Percentiles rank a stretch among this genome's conserved stretches.
Evolutionary conservation across 2,113 vertebrate species (phyloP).

Genomic region (Panurus biarmicus): DNA sequence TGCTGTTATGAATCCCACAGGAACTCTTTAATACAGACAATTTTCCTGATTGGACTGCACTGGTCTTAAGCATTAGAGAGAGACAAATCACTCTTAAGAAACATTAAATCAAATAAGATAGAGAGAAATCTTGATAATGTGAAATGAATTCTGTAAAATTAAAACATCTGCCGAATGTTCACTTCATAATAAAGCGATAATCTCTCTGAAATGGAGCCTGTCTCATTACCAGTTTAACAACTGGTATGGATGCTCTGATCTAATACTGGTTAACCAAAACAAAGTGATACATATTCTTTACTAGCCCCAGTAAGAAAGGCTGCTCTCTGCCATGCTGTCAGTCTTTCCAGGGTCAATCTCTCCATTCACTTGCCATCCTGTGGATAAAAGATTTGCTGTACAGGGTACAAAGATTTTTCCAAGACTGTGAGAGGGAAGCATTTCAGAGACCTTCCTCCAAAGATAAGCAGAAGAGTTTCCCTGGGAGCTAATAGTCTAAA

Average conservation of each 20-base stretch:
- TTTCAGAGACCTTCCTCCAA: neutral
- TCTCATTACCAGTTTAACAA: conserved; percentile 43
- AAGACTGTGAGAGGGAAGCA: neutral
- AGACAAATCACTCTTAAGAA: conserved; percentile 62
- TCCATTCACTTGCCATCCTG: neutral
- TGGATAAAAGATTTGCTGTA: neutral
- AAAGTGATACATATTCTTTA: neutral
- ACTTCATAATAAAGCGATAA: conserved; percentile 41
- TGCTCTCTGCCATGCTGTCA: neutral
- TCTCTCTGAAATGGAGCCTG: conserved; percentile 34
- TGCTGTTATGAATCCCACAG: conserved; percentile 47
- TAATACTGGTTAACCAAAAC: conserved; percentile 6
- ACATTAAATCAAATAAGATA: conserved; percentile 61
- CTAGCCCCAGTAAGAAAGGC: neutral
- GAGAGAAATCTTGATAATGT: conserved; percentile 61
- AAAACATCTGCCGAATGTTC: conserved; percentile 44
- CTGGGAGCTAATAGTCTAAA: neutral
- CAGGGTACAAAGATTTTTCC: neutral
- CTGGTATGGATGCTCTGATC: conserved; percentile 21
- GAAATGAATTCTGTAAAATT: conserved; percentile 58
- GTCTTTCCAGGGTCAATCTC: neutral
- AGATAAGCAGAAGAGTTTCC: neutral
- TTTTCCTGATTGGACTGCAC: conserved; percentile 61
- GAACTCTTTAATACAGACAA: conserved; percentile 58
- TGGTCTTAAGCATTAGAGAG: conserved; percentile 51